Percentiles rank a stretch among this genome's conserved stretches.
phyloP scores from a whole-genome alignment of 2,797 vertebrate species.

The Garrulus glandarius region DNA sequence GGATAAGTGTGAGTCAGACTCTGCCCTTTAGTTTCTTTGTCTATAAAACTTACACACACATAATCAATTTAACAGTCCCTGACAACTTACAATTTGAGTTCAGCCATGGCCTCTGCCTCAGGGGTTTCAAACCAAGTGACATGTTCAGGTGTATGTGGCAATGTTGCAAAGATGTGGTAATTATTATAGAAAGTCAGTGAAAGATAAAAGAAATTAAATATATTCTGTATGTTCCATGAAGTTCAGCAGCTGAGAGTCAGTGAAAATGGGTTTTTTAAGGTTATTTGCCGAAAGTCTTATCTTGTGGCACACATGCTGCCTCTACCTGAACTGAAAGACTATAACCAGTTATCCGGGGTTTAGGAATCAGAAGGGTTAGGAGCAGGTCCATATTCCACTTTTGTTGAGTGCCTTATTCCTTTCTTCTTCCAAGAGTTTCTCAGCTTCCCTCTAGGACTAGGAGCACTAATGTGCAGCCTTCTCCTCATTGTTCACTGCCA shows the following conservation, averaged over 20 bases:
- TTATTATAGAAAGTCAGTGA: not conserved
- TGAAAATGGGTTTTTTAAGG: not conserved
- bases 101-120: not conserved
- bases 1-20: not conserved
- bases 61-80: not conserved
- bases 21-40: conserved; percentile 2
- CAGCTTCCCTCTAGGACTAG: not conserved
- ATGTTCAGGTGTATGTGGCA: not conserved
- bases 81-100: not conserved
- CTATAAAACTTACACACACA: not conserved
- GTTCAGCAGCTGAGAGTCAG: not conserved
- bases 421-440: not conserved
- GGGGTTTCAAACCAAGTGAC: not conserved
- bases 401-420: not conserved
- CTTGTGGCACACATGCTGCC: not conserved
- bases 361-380: not conserved
- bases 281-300: not conserved
- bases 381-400: not conserved
- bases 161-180: not conserved
- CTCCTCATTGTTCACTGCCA: not conserved
- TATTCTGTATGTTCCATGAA: not conserved
- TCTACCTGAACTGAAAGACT: not conserved
- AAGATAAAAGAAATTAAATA: not conserved
- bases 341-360: not conserved
- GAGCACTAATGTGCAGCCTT: not conserved